Base-by-base conservation (phyloP, 2,888 invertebrate genomes). In the Geotrupes spiniger region DNA sequence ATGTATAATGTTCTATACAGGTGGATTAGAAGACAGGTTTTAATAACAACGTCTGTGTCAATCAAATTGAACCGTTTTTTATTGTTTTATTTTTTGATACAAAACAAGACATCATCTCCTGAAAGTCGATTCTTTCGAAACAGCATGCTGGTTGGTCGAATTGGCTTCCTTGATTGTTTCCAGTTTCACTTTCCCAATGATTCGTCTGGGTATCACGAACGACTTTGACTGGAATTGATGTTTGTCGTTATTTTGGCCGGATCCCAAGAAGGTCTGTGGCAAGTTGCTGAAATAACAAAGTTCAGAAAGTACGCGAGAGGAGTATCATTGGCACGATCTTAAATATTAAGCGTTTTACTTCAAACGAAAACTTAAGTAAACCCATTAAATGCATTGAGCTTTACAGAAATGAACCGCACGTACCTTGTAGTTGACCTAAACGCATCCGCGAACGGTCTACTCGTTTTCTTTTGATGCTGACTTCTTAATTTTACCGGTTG, bases 391-490 rank as follows among this genome's bases (percentile, higher is more conserved):
- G n/a, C n/a, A n/a, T n/a, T n/a, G n/a, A n/a, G n/a, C n/a, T n/a
- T n/a, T n/a, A n/a, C n/a, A n/a, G n/a, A n/a, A n/a, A n/a, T n/a
- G n/a, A n/a, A n/a, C n/a, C n/a, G n/a, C n/a, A n/a, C 31, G 16
- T 31, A 55, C 55, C 55, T 55, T 8, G 53, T 59, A 6, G 59
- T 59, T 46, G 57, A 57, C 14, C 59, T 52, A 36, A 27, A 53
- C n/a, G 31, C 36, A 6, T 46, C 36, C 16, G 31, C 6, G 6
- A 8, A 2, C 8, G n/a, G 14, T 9, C 17, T 11, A 6, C 9
- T 27, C n/a, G n/a, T 15, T 11, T 25, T 21, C 3, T 29, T 16
- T 2, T 26, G 28, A 11, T 40, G 25, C n/a, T 27, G 27, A 15
- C 12, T 47, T 14, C 11, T 43, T 37, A 4, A 9, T 6, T 27